Evolutionary conservation across 2,888 invertebrate genomes (phyloP).

Genomic region (Tenthredo mesomela): DNA sequence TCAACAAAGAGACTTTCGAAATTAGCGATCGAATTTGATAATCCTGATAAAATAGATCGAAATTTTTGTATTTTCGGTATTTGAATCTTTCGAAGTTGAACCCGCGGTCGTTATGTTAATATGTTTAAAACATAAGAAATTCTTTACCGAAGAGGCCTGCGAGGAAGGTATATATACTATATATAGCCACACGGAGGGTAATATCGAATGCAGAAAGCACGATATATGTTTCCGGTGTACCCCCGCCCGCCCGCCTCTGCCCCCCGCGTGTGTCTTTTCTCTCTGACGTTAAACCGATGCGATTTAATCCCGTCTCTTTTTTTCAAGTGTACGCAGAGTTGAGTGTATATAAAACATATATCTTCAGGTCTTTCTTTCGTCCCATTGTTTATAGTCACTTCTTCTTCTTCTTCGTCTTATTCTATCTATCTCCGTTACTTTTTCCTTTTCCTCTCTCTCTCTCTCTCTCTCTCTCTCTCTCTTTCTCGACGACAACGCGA

Average conservation of each 20-base stretch:
- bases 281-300: not conserved
- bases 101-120: too few relatives aligned
- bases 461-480: slow-evolving; percentile 64
- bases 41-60: too few relatives aligned
- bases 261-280: not conserved
- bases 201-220: slow-evolving; percentile 75
- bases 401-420: slow-evolving; percentile 54
- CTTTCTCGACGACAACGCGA: slow-evolving; percentile 51
- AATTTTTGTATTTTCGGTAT: too few relatives aligned
- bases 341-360: not conserved
- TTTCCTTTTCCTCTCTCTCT: slow-evolving; percentile 68
- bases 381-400: slow-evolving; percentile 76
- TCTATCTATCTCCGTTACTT: not conserved
- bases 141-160: too few relatives aligned
- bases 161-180: not conserved
- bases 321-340: not conserved
- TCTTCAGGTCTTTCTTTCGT: not conserved
- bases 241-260: not conserved
- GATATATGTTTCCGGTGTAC: slow-evolving; percentile 75
- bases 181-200: slow-evolving; percentile 37
- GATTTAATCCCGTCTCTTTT: not conserved
- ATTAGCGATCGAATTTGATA: too few relatives aligned
- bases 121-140: too few relatives aligned
- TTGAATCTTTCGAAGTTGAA: too few relatives aligned
- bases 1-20: too few relatives aligned